A percentile compares a stretch with the other conserved stretches of the same genome.
These are phyloP conservation scores for Aphelenchoides fujianensis DNA, from an alignment of 1,140 invertebrate genomes.

Conservation along the genomic window DNA sequence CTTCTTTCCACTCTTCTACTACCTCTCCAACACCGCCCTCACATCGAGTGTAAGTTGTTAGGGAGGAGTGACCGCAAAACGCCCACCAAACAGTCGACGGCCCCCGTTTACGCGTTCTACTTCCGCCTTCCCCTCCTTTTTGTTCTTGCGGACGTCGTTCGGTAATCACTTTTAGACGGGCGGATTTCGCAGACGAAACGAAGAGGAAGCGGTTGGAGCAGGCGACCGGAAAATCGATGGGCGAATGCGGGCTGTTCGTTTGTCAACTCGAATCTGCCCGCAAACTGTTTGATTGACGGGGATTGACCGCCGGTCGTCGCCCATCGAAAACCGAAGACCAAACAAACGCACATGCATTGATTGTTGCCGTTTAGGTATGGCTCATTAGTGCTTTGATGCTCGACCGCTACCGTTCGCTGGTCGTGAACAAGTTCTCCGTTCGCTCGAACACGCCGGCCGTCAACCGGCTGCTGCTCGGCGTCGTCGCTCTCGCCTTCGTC, in stretches of 20 bases:
- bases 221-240: background rate
- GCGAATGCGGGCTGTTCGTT: background rate
- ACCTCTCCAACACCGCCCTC: conserved; percentile 40
- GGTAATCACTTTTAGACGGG: background rate
- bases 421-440: conserved; percentile 29
- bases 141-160: background rate
- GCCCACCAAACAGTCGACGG: background rate
- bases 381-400: conserved; percentile 44
- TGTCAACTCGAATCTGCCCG: background rate
- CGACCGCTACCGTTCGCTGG: conserved; percentile 40
- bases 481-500: conserved; percentile 28
- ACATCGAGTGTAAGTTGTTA: conserved; percentile 29
- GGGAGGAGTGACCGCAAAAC: background rate
- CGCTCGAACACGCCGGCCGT: conserved; percentile 28
- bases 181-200: background rate
- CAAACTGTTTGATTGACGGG: background rate
- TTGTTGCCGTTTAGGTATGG: conserved; percentile 13
- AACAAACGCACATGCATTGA: background rate
- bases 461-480: conserved; percentile 27
- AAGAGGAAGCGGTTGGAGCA: background rate
- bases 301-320: background rate
- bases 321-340: background rate
- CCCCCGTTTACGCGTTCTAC: background rate
- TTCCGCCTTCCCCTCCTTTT: background rate
- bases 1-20: conserved; percentile 40